Evolutionary conservation across 2,797 vertebrate species (phyloP).

Genomic region (Naso thynnoides): DNA sequence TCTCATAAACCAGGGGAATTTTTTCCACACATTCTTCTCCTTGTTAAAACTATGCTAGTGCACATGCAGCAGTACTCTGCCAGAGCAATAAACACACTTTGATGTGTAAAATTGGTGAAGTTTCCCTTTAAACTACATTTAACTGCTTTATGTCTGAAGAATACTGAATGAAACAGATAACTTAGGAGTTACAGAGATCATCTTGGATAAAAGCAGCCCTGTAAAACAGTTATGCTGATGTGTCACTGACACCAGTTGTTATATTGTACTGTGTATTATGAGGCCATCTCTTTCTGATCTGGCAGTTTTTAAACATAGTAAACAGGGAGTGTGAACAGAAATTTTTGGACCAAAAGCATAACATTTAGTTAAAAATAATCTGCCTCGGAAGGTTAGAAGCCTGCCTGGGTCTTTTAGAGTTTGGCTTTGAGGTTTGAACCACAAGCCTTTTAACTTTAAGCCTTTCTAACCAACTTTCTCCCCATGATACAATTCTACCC

Average conservation of each 20-base stretch:
- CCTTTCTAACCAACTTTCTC: slow-evolving; percentile 23
- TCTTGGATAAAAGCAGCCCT: background rate
- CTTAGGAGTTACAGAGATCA: background rate
- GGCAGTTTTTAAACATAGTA: background rate
- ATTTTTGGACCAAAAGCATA: background rate
- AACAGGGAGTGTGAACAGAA: background rate
- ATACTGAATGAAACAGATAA: background rate
- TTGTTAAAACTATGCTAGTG: background rate
- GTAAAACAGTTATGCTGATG: background rate
- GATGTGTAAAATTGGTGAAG: too few relatives aligned
- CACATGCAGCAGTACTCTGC: background rate
- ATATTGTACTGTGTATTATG: background rate
- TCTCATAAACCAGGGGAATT: too few relatives aligned
- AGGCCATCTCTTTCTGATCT: background rate
- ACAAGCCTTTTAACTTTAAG: background rate
- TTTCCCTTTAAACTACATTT: background rate
- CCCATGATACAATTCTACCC: slow-evolving; percentile 31
- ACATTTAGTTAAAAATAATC: background rate
- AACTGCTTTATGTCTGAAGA: background rate
- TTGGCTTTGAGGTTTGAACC: background rate
- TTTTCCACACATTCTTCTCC: background rate
- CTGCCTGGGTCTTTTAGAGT: too few relatives aligned
- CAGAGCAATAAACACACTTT: too few relatives aligned
- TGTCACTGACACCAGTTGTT: background rate
- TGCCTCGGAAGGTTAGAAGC: background rate